Base-by-base conservation (phyloP, 64 coral and sea anemone genomes). In the Anthopleura sola region DNA sequence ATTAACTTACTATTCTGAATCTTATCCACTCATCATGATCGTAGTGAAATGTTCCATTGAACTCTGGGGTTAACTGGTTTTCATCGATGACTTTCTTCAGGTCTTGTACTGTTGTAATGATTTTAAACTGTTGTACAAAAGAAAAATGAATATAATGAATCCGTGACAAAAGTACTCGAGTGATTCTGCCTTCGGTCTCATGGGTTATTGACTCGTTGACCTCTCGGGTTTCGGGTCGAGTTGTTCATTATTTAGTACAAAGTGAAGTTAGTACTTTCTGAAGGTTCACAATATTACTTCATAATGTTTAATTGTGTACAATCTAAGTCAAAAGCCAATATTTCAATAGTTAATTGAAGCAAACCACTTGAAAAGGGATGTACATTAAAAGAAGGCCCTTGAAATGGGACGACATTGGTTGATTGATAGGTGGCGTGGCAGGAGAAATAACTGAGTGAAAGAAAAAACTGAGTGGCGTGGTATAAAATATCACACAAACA, bases 21-120 rank as follows among this genome's bases (percentile, higher is more conserved):
- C 93, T 86, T 53, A 99, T 91, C 97, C 97, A 99, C 31, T 92
- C 97, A 49, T 99, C 97, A 58, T 99, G 97, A 62, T 99, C 93
- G 75, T 99, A 99, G 58, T 90, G 82, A 82, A 99, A 99, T 12
- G 90, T 94, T 68, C 97, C 97, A 78, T 92, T 92, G 78, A 99
- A 99, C 69, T 94, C 93, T 57, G 97, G 93, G 1, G 92, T 94
- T 2, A 99, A 86, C 66, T 99, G 97, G 75, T 85, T 81, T 31
- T 78, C 78, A 86, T 99, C 92, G 39, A 99, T 85, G 39, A 89
- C 90, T 23, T 54, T 89, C 87, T 95, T 92, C 1, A 99, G 84
- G 57, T 99, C 91, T 31, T 99, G 89, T 24, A 99, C 90, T 53
- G 97, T 95, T 55, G 97, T 95, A 49, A 99, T 80, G 21, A 99